Percentiles rank a stretch among this genome's conserved stretches.
These are phyloP conservation scores for Thunnus albacares DNA, from an alignment of 2,797 vertebrate genomes.

Conservation along the genomic window DNA sequence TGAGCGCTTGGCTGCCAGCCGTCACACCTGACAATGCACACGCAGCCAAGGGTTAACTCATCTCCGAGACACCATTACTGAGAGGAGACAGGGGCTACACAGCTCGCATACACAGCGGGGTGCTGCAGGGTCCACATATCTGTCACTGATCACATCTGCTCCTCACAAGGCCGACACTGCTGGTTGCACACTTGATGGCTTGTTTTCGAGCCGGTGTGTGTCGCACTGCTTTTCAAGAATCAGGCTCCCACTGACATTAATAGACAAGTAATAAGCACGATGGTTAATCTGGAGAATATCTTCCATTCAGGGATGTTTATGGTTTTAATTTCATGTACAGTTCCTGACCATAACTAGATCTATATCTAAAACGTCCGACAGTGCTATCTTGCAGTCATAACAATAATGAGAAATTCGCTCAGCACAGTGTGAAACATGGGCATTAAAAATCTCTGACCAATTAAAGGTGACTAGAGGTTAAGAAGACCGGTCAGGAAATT, in stretches of 20 bases:
- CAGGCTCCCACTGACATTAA: background rate
- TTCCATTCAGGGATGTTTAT: background rate
- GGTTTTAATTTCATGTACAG: constrained; percentile 1
- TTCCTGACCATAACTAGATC: background rate
- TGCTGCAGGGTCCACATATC: constrained; percentile 41
- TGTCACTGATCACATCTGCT: constrained; percentile 50
- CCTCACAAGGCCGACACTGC: constrained; percentile 13
- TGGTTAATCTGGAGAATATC: background rate
- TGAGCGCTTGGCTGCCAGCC: constrained; percentile 32
- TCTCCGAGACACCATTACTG: constrained; percentile 41
- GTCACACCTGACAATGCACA: constrained; percentile 33
- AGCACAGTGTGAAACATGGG: constrained; percentile 19
- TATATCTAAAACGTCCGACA: constrained; percentile 28
- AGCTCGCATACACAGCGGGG: constrained; percentile 25
- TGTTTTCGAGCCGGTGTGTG: constrained; percentile 25
- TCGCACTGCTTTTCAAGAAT: constrained; percentile 12
- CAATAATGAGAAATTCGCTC: constrained; percentile 39
- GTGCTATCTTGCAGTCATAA: constrained; percentile 27
- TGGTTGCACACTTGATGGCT: constrained; percentile 29
- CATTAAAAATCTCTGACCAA: constrained; percentile 56
- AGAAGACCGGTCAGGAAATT: constrained; percentile 69
- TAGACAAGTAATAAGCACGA: constrained; percentile 8
- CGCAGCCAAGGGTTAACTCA: constrained; percentile 43
- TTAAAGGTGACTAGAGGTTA: constrained; percentile 78
- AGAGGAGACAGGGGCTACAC: constrained; percentile 42